Base-by-base conservation (phyloP, 2,888 invertebrate genomes). In the Oscheius sp. region DNA sequence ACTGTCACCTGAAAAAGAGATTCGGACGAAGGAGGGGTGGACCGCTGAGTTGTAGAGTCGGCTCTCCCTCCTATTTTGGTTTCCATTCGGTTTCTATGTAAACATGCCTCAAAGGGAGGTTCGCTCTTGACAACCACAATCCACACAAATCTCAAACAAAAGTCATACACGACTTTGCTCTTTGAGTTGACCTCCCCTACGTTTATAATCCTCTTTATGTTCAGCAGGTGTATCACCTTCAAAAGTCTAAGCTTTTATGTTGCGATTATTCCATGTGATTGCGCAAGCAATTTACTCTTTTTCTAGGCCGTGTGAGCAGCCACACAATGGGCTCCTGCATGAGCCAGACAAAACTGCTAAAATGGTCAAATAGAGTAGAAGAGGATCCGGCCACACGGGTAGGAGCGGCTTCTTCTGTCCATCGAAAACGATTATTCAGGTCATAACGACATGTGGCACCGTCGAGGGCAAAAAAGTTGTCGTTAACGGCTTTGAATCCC, bases 401-500 rank as follows among this genome's bases (percentile, higher is more conserved):
- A 49, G 12, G 35, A 35, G 35, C 35, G 35, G 35, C 23, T 63
- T 29, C 41, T 59, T 25, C 58, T 29, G 18, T 9, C 27, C 27
- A 18, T 23, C 18, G 18, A 21, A 25, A 59, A 21, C 18, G 21
- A 9, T 27, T 41, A 29, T 27, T 16, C 18, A 71, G 71, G 63
- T 71, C n/a, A 45, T 21, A 16, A 71, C 71, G 16, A 71, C 46
- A 27, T 25, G 23, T 21, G 71, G 71, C 23, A 59, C 52, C n/a
- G 29, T 71, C 21, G 61, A 71, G 43, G 71, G 71, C 6, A 43
- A 49, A 45, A 46, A 45, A 21, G 35, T 46, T 13, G 56, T 56
- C 6, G 56, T 55, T 7, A 53, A 69, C 21, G 78, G 78, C n/a
- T 58, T 69, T 16, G 53, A 69, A 3, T 78, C 76, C 52, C 78